phyloP scores from a whole-genome alignment of 2,797 vertebrate genomes.

The Spatula clypeata region DNA sequence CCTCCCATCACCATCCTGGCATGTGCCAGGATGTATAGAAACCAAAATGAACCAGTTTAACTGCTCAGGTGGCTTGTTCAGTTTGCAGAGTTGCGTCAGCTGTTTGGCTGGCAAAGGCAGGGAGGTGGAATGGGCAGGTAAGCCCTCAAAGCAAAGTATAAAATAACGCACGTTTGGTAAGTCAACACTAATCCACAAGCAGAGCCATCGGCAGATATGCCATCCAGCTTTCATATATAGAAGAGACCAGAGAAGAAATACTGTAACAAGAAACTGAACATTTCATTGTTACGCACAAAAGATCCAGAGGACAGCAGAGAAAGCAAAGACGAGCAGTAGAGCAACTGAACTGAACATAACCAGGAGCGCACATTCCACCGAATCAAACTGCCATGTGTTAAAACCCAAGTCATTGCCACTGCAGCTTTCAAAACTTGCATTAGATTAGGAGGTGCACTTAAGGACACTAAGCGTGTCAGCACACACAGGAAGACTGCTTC shows the following conservation, averaged over 20 bases:
- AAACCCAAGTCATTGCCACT: background rate
- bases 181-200: background rate
- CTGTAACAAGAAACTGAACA: background rate
- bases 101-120: background rate
- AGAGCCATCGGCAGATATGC: background rate
- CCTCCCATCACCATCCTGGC: background rate
- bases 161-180: background rate
- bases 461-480: slow-evolving; percentile 15
- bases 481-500: slow-evolving; percentile 6
- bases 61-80: slow-evolving; percentile 17
- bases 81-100: slow-evolving; percentile 33
- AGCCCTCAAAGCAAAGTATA: background rate
- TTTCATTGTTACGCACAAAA: background rate
- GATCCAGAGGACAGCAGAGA: background rate
- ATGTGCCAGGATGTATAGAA: background rate
- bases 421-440: background rate
- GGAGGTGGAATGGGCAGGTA: background rate
- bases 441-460: background rate
- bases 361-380: background rate
- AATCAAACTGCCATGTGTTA: background rate
- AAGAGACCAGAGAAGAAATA: background rate
- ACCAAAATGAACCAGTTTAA: slow-evolving; percentile 42
- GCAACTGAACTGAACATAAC: background rate
- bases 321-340: background rate
- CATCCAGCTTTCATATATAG: background rate